Percentiles rank a stretch among this genome's conserved stretches.
Evolutionary conservation across 2,797 vertebrate genomes (phyloP).

Genomic region (Macrochelys suwanniensis): DNA sequence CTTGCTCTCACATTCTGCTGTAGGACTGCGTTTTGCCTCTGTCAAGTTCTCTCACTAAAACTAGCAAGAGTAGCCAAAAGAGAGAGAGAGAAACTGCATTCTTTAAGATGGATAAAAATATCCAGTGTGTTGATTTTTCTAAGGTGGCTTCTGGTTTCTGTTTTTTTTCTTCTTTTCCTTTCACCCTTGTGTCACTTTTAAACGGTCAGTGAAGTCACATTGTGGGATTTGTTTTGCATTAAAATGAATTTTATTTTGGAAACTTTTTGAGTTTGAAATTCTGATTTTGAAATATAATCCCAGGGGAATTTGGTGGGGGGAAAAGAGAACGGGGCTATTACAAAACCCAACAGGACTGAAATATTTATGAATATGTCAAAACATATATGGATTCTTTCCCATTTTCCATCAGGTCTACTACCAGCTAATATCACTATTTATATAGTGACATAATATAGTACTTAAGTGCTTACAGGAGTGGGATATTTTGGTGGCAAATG

Average conservation of each 20-base stretch:
- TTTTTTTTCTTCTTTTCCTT: too few relatives aligned
- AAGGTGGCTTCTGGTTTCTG: too few relatives aligned
- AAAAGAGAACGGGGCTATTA: background rate
- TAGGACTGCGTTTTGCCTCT: background rate
- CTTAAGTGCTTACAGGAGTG: background rate
- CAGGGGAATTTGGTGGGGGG: background rate
- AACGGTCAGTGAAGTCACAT: too few relatives aligned
- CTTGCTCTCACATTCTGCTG: rapidly evolving
- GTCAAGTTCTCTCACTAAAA: rapidly evolving
- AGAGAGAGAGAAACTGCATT: background rate
- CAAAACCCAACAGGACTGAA: background rate
- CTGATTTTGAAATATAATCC: background rate
- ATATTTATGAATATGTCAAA: background rate
- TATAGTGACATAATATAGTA: background rate
- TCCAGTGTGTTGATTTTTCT: too few relatives aligned
- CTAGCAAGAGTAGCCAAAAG: rapidly evolving
- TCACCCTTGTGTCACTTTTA: too few relatives aligned
- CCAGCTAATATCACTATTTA: background rate
- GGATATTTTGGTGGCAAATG: background rate
- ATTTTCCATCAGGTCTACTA: background rate
- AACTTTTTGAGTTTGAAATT: background rate
- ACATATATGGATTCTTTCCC: background rate
- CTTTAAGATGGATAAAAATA: background rate
- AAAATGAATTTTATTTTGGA: background rate
- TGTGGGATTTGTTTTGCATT: too few relatives aligned